Evolutionary conservation across 1,140 invertebrate genomes (phyloP).

Genomic region (Micrasema longulum): DNA sequence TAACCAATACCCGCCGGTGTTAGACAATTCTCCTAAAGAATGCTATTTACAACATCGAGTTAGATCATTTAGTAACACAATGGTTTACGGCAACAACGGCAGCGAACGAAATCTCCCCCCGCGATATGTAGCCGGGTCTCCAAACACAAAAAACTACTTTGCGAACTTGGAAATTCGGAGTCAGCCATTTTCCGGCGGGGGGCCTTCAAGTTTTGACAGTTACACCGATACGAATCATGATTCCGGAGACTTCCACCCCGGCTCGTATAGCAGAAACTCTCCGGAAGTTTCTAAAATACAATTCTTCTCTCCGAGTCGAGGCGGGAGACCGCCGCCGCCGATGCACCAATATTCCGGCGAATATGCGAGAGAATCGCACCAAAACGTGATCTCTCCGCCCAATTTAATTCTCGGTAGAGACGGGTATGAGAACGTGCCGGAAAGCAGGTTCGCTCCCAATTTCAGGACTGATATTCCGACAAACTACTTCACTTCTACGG

Average conservation of each 20-base stretch:
- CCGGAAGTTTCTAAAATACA: conserved; percentile 49
- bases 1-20: conserved; percentile 3
- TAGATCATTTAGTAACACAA: conserved; percentile 49
- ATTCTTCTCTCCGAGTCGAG: conserved; percentile 46
- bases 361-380: conserved; percentile 35
- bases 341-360: conserved; percentile 4
- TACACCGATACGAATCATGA: conserved; percentile 34
- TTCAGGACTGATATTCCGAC: conserved; percentile 50
- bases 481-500: conserved; percentile 50
- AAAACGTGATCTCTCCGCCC: conserved; percentile 24
- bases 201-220: conserved; percentile 47
- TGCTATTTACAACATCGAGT: conserved; percentile 32
- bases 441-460: conserved; percentile 37
- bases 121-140: conserved; percentile 41
- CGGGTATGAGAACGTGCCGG: conserved; percentile 37
- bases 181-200: conserved; percentile 50
- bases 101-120: conserved; percentile 28
- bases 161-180: conserved; percentile 49
- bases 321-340: background rate
- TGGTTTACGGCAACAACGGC: conserved; percentile 31
- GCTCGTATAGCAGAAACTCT: conserved; percentile 36
- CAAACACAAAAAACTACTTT: conserved; percentile 50
- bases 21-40: conserved; percentile 36
- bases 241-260: conserved; percentile 34
- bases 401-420: conserved; percentile 34